Base-by-base conservation (phyloP, 2,888 invertebrate species). In the Tipula vernalis region DNA sequence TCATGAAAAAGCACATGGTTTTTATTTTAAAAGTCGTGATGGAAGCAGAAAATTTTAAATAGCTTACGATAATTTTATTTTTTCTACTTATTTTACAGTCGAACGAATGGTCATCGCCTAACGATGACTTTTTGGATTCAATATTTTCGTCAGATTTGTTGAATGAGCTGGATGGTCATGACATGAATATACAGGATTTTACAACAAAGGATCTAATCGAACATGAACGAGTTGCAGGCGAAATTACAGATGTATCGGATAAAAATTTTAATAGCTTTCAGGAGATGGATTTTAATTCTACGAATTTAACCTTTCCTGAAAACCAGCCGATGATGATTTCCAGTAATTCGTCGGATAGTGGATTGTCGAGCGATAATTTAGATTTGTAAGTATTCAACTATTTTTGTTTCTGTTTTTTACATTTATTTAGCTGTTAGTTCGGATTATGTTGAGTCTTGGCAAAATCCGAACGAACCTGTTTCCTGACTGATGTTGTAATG, bases 51-150 rank as follows among this genome's bases (percentile, higher is more conserved):
- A 28, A 18, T 57, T 71, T 10, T 28, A 28, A 71, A 71, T 71
- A 28, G 28, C 28, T 71, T 71, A 71, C 10, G 28, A n/a, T 86
- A 13, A 36, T 5, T 86, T 39, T 57, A 36, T 51, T 36, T 86
- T 57, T n/a, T 87, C 87, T 85, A 88, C n/a, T 4, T 51, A 51
- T 89, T 89, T 89, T 90, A 88, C 91, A 93, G 93, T 89, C 92
- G 89, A 89, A 91, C 87, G 91, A 91, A 89, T 92, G 92, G 92
- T 92, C 93, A 87, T 89, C 90, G 36, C 92, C 92, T 85, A 92
- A 93, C 88, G 94, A 94, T 89, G 94, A 95, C 88, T 93, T 96
- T 89, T 93, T 96, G 89, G 95, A 95, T 89, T 93, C 93, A 3
- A 94, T 96, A 87, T 93, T 95, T 90, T 94, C 94, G 51, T 89